Conservation (phyloP, 1,140 invertebrate genomes). For the Penaeus chinensis region DNA sequence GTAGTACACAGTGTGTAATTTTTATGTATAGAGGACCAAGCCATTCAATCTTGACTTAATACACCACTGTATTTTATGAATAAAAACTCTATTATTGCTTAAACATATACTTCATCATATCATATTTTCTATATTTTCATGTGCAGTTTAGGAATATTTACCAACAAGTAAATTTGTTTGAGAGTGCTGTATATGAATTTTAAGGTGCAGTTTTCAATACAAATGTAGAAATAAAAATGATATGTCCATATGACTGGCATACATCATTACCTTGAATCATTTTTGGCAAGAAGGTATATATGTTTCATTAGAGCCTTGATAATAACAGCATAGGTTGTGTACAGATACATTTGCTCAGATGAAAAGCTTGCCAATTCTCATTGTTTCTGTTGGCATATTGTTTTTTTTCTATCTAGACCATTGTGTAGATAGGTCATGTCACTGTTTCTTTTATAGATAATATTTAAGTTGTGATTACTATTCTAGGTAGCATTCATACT, state of each 20-base stretch:
- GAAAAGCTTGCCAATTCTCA: neutral
- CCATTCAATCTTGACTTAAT: constrained; percentile 13
- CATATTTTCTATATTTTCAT: neutral
- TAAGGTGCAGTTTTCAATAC: constrained; percentile 5
- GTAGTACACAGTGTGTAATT: constrained; percentile 14
- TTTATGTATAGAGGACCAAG: constrained; percentile 29
- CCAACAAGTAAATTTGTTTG: constrained; percentile 24
- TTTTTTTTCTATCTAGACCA: constrained; percentile 15
- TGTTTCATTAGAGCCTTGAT: too few relatives aligned
- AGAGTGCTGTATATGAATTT: constrained; percentile 26
- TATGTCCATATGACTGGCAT: too few relatives aligned
- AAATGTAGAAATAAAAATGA: neutral
- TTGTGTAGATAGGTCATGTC: constrained; percentile 27
- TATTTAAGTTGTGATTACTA: constrained; percentile 42
- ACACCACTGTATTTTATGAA: constrained; percentile 26
- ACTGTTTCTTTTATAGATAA: constrained; percentile 26
- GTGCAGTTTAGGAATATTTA: constrained; percentile 1
- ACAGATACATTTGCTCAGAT: constrained; percentile 1
- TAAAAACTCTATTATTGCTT: constrained; percentile 15
- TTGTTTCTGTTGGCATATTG: neutral
- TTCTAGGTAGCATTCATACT: constrained; percentile 33
- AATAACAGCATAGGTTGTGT: too few relatives aligned
- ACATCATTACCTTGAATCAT: too few relatives aligned
- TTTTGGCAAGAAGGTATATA: too few relatives aligned
- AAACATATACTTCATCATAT: constrained; percentile 14